Evolutionary conservation across 37 sponge, comb jelly and placozoan genomes (phyloP).

Genomic region (Cladorhizidae sp.): DNA sequence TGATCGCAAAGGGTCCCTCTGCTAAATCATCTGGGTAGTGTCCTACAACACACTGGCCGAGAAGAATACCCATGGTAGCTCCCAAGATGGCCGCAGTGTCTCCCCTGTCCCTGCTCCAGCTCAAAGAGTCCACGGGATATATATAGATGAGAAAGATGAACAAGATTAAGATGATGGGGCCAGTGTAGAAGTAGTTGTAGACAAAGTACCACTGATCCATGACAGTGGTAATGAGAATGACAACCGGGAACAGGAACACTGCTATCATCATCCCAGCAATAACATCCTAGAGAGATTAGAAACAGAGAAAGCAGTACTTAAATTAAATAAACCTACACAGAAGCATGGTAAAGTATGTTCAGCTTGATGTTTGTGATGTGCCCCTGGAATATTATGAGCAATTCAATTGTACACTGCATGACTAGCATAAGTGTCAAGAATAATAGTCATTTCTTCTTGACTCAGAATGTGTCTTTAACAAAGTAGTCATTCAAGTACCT

Average conservation of each 20-base stretch:
- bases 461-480: no score
- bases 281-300: constrained; percentile 47
- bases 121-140: constrained; percentile 75
- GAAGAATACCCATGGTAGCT: constrained; percentile 37
- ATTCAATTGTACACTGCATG: no score
- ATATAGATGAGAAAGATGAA: constrained; percentile 70
- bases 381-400: no score
- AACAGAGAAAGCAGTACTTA: not conserved
- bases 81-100: constrained; percentile 90
- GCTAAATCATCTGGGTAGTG: constrained; percentile 60
- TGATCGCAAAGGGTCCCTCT: constrained; percentile 45
- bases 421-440: no score
- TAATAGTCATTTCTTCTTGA: no score
- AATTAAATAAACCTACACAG: no score
- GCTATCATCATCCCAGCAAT: constrained; percentile 73
- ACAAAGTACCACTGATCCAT: constrained; percentile 55
- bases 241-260: constrained; percentile 50
- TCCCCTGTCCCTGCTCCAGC: constrained; percentile 88
- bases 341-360: no score
- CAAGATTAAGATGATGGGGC: constrained; percentile 10
- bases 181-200: constrained; percentile 20
- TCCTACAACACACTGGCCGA: constrained; percentile 37
- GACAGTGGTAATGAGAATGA: constrained; percentile 21
- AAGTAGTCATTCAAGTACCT: no score
- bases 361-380: no score